Base-by-base conservation (phyloP, 92 coral and sea anemone genomes). In the Epizoanthus scotinus region DNA sequence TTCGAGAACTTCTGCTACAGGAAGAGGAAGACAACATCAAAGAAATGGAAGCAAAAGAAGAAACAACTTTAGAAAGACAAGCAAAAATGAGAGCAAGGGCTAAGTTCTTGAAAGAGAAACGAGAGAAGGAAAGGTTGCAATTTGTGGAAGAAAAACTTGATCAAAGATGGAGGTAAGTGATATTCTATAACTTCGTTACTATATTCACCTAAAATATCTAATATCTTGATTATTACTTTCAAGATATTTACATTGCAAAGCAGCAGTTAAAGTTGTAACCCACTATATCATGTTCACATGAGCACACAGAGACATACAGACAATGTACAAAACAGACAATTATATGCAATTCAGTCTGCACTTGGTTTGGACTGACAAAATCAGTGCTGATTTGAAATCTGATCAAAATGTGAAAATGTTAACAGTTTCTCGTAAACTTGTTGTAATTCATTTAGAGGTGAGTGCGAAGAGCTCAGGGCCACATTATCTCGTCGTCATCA, bases 21-120 rank as follows among this genome's bases (percentile, higher is more conserved):
- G 99, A 95, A 80, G 99, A 95, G 50, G 90, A 91, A 72, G 58
- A 73, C 7, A 89, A 93, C 78, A 89, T 95, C 21, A 81, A 87
- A 24, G 98, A 93, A 79, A 95, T 95, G 99, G 99, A 95, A 62
- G 92, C 93, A 49, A 95, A 91, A 72, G 96, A 95, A 67, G 99
- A 93, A 85, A 95, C 99, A 36, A 91, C 98, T 18, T 82, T 95
- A 82, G 99, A 95, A 75, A 77, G 99, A 55, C 99, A 95, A 81
- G 99, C 99, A 20, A 95, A 95, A 66, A 95, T 95, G 99, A 91
- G 99, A 56, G 99, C 94, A 66, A 87, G 99, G 79, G 99, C 99
- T 49, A 95, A 92, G 78, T 90, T 91, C 81, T 61, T 95, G 81
- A 95, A 95, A 71, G 94, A 93, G 79, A 95, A 95, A 73, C 89